These are phyloP conservation scores for Atractosteus spatula DNA, from an alignment of 2,113 vertebrate species.

Conservation along the genomic window DNA sequence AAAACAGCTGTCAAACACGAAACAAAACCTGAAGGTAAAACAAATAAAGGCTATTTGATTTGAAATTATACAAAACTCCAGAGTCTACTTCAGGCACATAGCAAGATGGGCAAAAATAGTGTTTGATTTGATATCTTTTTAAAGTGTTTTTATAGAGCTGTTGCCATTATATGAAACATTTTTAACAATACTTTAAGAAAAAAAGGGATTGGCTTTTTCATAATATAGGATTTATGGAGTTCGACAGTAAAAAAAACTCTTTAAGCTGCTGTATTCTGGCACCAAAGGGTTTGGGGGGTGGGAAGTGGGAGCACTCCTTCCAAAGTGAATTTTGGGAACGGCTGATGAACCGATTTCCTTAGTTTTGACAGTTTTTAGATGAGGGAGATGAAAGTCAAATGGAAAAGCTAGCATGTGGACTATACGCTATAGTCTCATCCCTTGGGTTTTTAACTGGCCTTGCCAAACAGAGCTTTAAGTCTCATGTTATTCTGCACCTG, in stretches of 20 bases:
- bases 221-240: conserved; percentile 30
- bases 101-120: conserved; percentile 53
- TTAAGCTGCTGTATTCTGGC: conserved; percentile 28
- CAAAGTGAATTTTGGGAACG: conserved; percentile 30
- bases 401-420: neutral
- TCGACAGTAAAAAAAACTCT: conserved; percentile 22
- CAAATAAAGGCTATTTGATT: conserved; percentile 79
- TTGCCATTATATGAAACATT: conserved; percentile 3
- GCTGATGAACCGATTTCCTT: conserved; percentile 34
- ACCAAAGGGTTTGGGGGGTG: conserved; percentile 12
- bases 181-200: neutral
- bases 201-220: conserved; percentile 26
- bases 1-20: conserved; percentile 72
- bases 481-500: neutral
- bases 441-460: neutral
- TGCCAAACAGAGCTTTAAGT: neutral
- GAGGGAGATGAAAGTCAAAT: neutral
- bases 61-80: conserved; percentile 77
- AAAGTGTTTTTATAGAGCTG: conserved; percentile 1
- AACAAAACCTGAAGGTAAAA: conserved; percentile 61
- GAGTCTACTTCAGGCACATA: conserved; percentile 82
- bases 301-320: conserved; percentile 10
- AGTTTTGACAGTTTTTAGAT: conserved; percentile 33
- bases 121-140: conserved; percentile 20
- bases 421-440: neutral